Percentiles rank a stretch among this genome's conserved stretches.
These are phyloP conservation scores for Pleuronectes platessa DNA, from an alignment of 2,113 vertebrate genomes.

Conservation along the genomic window DNA sequence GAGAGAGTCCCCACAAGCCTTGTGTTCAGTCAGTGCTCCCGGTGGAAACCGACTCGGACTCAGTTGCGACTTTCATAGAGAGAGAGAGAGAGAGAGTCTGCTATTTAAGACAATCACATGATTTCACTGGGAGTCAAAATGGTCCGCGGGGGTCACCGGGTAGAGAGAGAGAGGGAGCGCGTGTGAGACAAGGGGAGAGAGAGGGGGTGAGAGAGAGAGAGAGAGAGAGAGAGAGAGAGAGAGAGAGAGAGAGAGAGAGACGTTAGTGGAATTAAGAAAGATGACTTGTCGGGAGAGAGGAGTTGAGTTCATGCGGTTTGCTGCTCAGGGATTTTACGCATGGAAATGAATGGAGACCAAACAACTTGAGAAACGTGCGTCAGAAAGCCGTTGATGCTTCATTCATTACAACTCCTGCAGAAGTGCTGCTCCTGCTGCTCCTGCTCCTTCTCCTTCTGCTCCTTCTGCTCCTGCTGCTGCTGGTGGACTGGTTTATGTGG, in stretches of 20 bases:
- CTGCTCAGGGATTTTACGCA: slow-evolving; percentile 34
- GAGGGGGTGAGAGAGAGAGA: slow-evolving; percentile 25
- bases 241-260: slow-evolving; percentile 18
- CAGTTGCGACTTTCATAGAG: slow-evolving; percentile 15
- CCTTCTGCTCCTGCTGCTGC: not conserved
- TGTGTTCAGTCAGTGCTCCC: slow-evolving; percentile 37
- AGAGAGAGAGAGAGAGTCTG: slow-evolving; percentile 36
- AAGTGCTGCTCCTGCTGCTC: not conserved
- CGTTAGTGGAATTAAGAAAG: slow-evolving; percentile 37
- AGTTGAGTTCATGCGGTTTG: slow-evolving; percentile 48
- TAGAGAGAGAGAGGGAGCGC: slow-evolving; percentile 44
- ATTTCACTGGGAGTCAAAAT: slow-evolving; percentile 74
- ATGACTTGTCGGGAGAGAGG: slow-evolving; percentile 58
- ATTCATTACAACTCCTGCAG: slow-evolving; percentile 24
- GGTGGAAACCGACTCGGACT: slow-evolving; percentile 16
- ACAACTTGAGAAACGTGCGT: slow-evolving; percentile 25
- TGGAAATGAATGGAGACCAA: slow-evolving; percentile 62
- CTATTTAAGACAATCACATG: slow-evolving; percentile 73
- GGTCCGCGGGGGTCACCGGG: slow-evolving; percentile 60
- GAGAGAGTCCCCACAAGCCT: not conserved
- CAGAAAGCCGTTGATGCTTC: slow-evolving; percentile 63
- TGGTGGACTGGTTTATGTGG: slow-evolving; percentile 8
- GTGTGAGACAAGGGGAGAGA: slow-evolving; percentile 10
- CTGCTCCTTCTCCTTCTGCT: not conserved
- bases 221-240: slow-evolving; percentile 47